These are phyloP conservation scores for Oreochromis tanganicae DNA, from an alignment of 2,113 vertebrate genomes.

Conservation along the genomic window DNA sequence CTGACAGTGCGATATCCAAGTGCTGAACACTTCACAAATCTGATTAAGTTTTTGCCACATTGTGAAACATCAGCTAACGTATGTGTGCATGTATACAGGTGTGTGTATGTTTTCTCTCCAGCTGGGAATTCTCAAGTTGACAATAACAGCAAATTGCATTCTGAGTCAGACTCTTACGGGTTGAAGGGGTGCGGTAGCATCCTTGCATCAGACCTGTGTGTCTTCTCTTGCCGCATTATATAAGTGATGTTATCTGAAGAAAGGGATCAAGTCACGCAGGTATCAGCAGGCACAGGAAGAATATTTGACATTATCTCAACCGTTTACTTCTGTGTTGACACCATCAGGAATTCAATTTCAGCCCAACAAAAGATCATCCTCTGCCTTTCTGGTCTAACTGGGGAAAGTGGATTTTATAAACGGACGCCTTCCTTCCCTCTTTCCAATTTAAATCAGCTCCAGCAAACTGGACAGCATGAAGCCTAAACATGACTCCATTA, in stretches of 20 bases:
- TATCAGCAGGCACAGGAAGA: slow-evolving; percentile 21
- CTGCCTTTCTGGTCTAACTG: not conserved
- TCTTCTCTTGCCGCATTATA: not conserved
- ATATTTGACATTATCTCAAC: slow-evolving; percentile 50
- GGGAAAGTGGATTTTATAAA: not conserved
- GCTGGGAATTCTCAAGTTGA: slow-evolving; percentile 12
- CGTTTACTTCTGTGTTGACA: slow-evolving; percentile 26
- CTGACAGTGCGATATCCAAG: not conserved
- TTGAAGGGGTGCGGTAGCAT: not conserved
- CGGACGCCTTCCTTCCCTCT: slow-evolving; percentile 6
- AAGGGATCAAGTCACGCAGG: slow-evolving; percentile 28
- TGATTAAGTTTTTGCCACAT: not conserved
- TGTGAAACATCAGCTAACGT: not conserved
- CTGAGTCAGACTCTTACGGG: not conserved
- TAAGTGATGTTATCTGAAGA: slow-evolving; percentile 31
- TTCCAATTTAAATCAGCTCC: slow-evolving; percentile 33
- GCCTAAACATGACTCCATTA: slow-evolving; percentile 36
- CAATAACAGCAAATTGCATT: slow-evolving; percentile 30
- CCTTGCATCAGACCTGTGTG: not conserved
- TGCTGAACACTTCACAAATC: not conserved
- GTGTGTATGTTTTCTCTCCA: not conserved
- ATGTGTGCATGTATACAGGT: not conserved
- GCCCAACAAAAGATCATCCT: slow-evolving; percentile 26
- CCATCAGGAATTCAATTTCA: slow-evolving; percentile 45
- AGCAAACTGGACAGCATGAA: slow-evolving; percentile 15